A percentile compares a stretch with the other conserved stretches of the same genome.
phyloP scores from a whole-genome alignment of 2,113 vertebrate species.

The Heptranchias perlo region DNA sequence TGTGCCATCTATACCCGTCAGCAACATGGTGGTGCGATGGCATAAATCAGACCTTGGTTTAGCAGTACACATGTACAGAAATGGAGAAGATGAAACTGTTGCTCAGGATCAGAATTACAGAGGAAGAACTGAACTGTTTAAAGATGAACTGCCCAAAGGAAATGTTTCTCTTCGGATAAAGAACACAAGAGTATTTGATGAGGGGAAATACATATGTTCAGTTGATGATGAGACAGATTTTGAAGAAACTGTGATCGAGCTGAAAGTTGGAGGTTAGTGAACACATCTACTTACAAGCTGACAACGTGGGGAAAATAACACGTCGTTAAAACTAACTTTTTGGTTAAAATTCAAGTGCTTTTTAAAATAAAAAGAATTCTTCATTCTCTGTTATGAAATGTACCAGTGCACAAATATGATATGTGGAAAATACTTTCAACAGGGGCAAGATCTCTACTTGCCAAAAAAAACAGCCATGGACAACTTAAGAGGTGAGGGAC shows the following conservation, averaged over 20 bases:
- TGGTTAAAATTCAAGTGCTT: background rate
- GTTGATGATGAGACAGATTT: constrained; percentile 44
- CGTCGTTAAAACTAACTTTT: background rate
- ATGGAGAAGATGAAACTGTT: background rate
- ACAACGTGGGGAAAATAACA: no score
- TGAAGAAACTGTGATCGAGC: constrained; percentile 42
- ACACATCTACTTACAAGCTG: background rate
- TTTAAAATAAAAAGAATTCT: background rate
- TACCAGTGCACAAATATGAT: no score
- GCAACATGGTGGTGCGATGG: constrained; percentile 47
- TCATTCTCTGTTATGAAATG: no score
- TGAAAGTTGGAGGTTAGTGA: constrained; percentile 46
- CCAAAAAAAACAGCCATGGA: no score
- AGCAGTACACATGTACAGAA: constrained; percentile 41
- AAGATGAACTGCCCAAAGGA: constrained; percentile 39
- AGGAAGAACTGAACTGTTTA: constrained; percentile 42
- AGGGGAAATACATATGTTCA: constrained; percentile 46
- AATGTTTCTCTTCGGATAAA: constrained; percentile 42
- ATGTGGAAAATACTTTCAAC: no score
- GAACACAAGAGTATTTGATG: constrained; percentile 38
- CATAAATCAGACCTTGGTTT: constrained; percentile 36
- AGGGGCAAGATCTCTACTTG: no score
- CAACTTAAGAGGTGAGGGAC: no score
- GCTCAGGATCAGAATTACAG: constrained; percentile 43
- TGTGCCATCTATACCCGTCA: constrained; percentile 41